Evolutionary conservation across 92 coral and sea anemone genomes (phyloP).

Genomic region (Muricea muricata): DNA sequence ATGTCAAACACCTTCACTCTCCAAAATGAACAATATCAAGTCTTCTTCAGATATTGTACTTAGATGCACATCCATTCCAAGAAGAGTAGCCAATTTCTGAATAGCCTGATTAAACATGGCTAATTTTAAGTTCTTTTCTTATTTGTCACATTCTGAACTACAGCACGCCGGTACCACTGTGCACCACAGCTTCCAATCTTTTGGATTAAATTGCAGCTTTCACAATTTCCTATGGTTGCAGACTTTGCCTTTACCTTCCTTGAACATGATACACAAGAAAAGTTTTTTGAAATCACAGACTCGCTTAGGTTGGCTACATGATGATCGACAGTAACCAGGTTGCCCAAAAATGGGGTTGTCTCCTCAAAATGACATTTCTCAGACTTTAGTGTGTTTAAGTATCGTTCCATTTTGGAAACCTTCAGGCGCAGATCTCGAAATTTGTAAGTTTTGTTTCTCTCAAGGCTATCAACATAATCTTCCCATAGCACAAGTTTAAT

Average conservation of each 20-base stretch:
- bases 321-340: conserved; percentile 55
- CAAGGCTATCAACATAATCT: conserved; percentile 60
- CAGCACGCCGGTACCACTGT: conserved; percentile 67
- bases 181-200: conserved; percentile 51
- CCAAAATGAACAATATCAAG: conserved; percentile 49
- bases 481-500: conserved; percentile 66
- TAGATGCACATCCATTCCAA: conserved; percentile 41
- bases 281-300: conserved; percentile 59
- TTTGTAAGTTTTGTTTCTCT: conserved; percentile 54
- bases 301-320: conserved; percentile 59
- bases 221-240: conserved; percentile 60
- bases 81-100: conserved; percentile 61
- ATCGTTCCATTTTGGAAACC: conserved; percentile 51
- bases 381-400: conserved; percentile 70
- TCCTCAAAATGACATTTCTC: conserved; percentile 65
- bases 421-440: conserved; percentile 60
- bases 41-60: conserved; percentile 69
- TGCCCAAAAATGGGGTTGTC: conserved; percentile 55
- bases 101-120: conserved; percentile 66
- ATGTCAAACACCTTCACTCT: conserved; percentile 48
- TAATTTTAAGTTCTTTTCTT: conserved; percentile 50
- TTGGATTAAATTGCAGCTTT: conserved; percentile 71
- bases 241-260: conserved; percentile 52
- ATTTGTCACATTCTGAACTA: conserved; percentile 53
- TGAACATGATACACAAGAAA: conserved; percentile 58